Conservation (phyloP, 2,888 invertebrate species). For the Rotaria sp. region DNA sequence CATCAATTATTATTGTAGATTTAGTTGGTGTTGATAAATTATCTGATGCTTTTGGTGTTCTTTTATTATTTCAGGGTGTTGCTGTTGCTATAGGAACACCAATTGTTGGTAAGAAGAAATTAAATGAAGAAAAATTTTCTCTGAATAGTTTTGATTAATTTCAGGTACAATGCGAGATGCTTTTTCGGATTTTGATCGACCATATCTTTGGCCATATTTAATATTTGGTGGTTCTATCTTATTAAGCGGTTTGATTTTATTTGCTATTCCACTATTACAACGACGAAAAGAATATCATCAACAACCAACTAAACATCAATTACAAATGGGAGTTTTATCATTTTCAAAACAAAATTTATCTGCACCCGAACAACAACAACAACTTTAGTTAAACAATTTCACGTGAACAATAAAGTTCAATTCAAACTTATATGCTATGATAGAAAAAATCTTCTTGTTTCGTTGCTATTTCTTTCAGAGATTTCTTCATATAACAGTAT, state of each 20-base stretch:
- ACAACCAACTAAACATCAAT: background rate
- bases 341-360: background rate
- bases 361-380: background rate
- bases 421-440: background rate
- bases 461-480: background rate
- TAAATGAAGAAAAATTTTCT: background rate
- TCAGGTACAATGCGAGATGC: conserved; percentile 31
- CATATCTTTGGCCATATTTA: conserved; percentile 32
- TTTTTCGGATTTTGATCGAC: background rate
- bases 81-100: conserved; percentile 36
- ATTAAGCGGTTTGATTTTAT: conserved; percentile 36
- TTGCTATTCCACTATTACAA: conserved; percentile 25
- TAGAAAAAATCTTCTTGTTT: background rate
- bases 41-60: conserved; percentile 37
- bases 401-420: background rate
- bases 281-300: background rate
- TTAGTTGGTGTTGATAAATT: conserved; percentile 38
- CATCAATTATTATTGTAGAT: conserved; percentile 37
- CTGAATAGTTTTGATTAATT: no score
- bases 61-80: conserved; percentile 37
- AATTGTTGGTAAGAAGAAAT: background rate
- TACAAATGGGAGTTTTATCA: background rate
- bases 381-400: background rate
- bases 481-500: background rate
- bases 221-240: conserved; percentile 29